These are phyloP conservation scores for Lordiphosa fenestrarum DNA, from an alignment of 2,888 invertebrate genomes.

Conservation along the genomic window DNA sequence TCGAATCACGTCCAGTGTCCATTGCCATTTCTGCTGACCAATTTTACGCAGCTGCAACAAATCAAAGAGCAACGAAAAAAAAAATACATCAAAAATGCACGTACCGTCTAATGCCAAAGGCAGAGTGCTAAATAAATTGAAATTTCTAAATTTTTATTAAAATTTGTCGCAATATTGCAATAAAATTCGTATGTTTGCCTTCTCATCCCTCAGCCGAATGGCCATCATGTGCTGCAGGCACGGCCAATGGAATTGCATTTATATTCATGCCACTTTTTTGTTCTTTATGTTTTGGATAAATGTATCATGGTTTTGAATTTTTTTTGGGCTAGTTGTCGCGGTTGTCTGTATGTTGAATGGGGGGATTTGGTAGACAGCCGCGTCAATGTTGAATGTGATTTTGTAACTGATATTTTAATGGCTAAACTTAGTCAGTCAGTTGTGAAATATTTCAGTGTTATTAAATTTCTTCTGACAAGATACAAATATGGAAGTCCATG, in stretches of 20 bases:
- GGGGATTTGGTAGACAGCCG: constrained; percentile 29
- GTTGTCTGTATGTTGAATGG: constrained; percentile 32
- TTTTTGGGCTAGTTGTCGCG: constrained; percentile 25
- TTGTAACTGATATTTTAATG: constrained; percentile 31
- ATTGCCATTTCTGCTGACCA: constrained; percentile 68
- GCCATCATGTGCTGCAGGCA: constrained; percentile 53
- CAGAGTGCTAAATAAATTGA: constrained; percentile 67
- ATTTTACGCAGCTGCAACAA: constrained; percentile 71
- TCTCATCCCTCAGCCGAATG: constrained; percentile 33
- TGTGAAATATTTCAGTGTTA: background rate
- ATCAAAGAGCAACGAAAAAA: constrained; percentile 54
- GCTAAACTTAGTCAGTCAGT: constrained; percentile 18
- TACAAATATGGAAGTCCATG: background rate
- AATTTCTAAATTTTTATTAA: constrained; percentile 70
- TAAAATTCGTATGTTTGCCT: constrained; percentile 62
- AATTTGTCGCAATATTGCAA: constrained; percentile 74
- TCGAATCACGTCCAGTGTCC: constrained; percentile 65
- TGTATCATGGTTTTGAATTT: constrained; percentile 32
- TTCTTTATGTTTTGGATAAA: constrained; percentile 34
- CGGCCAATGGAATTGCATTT: constrained; percentile 44
- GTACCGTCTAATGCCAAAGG: constrained; percentile 6
- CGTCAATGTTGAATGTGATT: constrained; percentile 12
- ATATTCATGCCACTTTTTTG: background rate
- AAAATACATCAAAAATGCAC: background rate
- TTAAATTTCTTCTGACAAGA: background rate